Evolutionary conservation across 1,140 invertebrate species (phyloP).

Genomic region (Conopomorpha cramerella): DNA sequence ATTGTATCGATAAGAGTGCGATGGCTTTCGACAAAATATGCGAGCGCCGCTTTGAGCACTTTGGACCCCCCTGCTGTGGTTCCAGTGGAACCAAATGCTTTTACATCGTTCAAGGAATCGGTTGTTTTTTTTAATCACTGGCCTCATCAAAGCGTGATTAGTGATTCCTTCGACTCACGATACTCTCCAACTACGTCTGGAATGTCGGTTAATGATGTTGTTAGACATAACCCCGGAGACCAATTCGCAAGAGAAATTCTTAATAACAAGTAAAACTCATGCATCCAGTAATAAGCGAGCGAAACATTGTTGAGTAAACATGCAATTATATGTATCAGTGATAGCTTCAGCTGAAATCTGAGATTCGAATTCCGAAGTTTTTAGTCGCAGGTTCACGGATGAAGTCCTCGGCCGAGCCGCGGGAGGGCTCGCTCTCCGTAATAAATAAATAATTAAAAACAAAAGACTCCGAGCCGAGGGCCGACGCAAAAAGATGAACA

Average conservation of each 20-base stretch:
- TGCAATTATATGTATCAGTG: too few species aligned
- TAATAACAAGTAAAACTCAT: too few species aligned
- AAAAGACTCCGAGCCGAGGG: slow-evolving; percentile 3
- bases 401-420: slow-evolving; percentile 15
- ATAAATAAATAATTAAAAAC: slow-evolving; percentile 32
- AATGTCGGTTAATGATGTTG: too few species aligned
- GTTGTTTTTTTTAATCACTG: slow-evolving; percentile 17
- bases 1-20: too few species aligned
- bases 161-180: slow-evolving; percentile 11
- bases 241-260: too few species aligned
- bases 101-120: slow-evolving; percentile 18
- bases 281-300: too few species aligned
- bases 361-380: slow-evolving; percentile 8
- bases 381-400: slow-evolving; percentile 7
- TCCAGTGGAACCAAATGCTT: slow-evolving; percentile 28
- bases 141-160: slow-evolving; percentile 34
- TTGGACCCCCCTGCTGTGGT: slow-evolving; percentile 42
- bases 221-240: too few species aligned
- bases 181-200: too few species aligned
- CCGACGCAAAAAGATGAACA: slow-evolving; percentile 11
- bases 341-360: too few species aligned
- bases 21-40: too few species aligned
- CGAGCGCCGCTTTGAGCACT: slow-evolving; percentile 8
- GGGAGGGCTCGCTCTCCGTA: slow-evolving; percentile 6
- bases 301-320: too few species aligned